Conservation (phyloP, 2,113 vertebrate species). For the Panthera uncia region DNA sequence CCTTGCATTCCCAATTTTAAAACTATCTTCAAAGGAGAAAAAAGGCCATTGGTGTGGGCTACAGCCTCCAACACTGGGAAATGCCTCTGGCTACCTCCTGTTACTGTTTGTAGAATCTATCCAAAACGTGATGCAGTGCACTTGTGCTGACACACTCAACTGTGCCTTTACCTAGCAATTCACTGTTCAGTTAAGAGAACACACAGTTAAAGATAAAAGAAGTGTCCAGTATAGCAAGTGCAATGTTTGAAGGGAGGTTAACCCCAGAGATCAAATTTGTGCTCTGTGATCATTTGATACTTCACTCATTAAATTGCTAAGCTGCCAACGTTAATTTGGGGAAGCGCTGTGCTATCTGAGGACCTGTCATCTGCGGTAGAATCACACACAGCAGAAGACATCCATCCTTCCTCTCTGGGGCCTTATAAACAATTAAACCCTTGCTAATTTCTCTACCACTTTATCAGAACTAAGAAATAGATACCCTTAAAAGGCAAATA, state of each 20-base stretch:
- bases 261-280: background rate
- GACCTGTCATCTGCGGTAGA: background rate
- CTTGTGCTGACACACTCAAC: background rate
- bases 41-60: background rate
- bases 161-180: background rate
- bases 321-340: background rate
- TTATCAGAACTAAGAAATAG: background rate
- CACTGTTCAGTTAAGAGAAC: background rate
- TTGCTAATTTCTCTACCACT: background rate
- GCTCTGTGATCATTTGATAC: background rate
- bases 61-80: background rate
- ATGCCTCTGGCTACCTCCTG: background rate
- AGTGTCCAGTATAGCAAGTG: background rate
- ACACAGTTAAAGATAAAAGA: background rate
- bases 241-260: background rate
- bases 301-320: background rate
- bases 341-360: background rate
- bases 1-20: background rate
- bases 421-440: background rate
- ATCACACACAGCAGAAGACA: fast-evolving
- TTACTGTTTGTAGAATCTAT: background rate
- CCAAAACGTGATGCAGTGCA: background rate
- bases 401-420: background rate
- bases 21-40: background rate
- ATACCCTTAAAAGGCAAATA: background rate